A percentile compares a stretch with the other conserved stretches of the same genome.
These are phyloP conservation scores for Resseliella maxima DNA, from an alignment of 2,888 invertebrate species.

Conservation along the genomic window DNA sequence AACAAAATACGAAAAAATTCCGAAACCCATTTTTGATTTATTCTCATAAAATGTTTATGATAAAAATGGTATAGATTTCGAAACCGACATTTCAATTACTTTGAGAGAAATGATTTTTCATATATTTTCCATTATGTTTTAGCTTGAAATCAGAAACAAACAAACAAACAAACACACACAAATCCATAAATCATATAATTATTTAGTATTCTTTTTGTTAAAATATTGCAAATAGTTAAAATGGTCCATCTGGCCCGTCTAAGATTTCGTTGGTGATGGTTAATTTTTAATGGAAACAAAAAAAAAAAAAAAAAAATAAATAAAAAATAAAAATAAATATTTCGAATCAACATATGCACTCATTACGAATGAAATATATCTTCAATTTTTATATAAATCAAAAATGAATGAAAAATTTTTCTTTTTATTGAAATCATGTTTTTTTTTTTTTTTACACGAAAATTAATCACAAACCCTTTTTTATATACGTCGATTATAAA, in stretches of 20 bases:
- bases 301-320: conserved; percentile 33
- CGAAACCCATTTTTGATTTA: too few relatives aligned
- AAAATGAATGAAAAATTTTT: neutral
- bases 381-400: neutral
- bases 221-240: conserved; percentile 50
- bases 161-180: neutral
- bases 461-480: neutral
- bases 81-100: too few relatives aligned
- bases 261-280: conserved; percentile 37
- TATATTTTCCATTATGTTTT: neutral
- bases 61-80: too few relatives aligned
- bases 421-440: too few relatives aligned
- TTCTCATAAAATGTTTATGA: too few relatives aligned
- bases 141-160: neutral
- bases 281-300: neutral
- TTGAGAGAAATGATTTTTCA: neutral
- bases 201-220: conserved; percentile 17
- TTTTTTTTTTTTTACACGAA: neutral
- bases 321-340: too few relatives aligned
- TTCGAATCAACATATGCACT: neutral
- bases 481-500: neutral
- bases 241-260: neutral
- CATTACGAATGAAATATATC: neutral
- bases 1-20: too few relatives aligned
- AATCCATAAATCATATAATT: neutral